These are phyloP conservation scores for Eurytoma adleriae DNA, from an alignment of 2,888 invertebrate species.

Conservation along the genomic window DNA sequence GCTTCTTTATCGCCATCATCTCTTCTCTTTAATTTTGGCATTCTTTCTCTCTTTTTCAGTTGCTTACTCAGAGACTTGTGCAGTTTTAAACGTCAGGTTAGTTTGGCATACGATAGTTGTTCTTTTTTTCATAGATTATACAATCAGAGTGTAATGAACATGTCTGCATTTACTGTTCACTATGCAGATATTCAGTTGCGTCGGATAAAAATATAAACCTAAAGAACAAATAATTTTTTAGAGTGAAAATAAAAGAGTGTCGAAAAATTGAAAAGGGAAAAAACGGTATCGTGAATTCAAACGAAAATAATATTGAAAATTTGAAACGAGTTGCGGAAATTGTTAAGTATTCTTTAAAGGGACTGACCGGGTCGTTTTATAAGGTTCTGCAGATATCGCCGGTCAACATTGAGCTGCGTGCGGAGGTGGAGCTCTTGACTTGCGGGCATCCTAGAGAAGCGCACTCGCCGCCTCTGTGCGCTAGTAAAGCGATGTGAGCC, in stretches of 20 bases:
- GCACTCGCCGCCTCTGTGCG: conserved; percentile 2
- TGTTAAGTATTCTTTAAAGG: background rate
- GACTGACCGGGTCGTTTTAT: conserved; percentile 66
- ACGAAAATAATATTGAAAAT: background rate
- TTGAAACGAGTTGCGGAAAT: background rate
- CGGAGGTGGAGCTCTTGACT: conserved; percentile 59
- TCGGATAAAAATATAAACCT: no score
- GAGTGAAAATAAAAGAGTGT: background rate
- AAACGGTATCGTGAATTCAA: background rate
- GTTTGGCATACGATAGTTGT: background rate
- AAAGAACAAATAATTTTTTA: background rate
- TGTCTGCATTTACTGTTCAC: background rate
- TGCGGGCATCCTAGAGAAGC: background rate
- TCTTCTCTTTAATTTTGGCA: conserved; percentile 18
- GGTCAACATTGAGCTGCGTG: conserved; percentile 67
- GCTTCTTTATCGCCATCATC: conserved; percentile 79
- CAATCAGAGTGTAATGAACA: background rate
- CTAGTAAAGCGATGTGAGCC: background rate
- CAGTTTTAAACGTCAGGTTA: no score
- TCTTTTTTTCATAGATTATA: background rate
- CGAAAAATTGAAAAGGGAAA: background rate
- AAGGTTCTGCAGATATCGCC: conserved; percentile 67
- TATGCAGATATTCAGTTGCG: background rate
- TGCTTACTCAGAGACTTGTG: background rate
- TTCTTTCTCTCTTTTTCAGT: background rate